Evolutionary conservation across 1,140 invertebrate species (phyloP).

Genomic region (Idris sp.): DNA sequence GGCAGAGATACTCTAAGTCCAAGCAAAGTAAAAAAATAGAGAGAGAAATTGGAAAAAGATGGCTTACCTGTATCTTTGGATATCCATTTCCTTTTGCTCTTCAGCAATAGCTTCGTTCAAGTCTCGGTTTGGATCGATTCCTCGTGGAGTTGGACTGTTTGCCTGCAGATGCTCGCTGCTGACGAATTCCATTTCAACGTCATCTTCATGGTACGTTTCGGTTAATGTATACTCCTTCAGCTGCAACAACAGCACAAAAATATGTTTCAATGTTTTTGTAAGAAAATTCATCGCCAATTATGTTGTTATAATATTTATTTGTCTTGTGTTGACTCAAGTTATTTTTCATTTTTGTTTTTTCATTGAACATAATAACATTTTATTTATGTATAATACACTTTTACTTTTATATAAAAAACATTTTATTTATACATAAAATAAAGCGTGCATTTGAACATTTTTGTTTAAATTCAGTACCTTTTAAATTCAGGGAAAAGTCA

Average conservation of each 20-base stretch:
- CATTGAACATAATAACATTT: too few species aligned
- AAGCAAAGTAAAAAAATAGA: too few species aligned
- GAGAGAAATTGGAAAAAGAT: too few species aligned
- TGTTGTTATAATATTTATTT: background rate
- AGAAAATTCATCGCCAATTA: too few species aligned
- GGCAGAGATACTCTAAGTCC: too few species aligned
- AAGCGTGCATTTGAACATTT: too few species aligned
- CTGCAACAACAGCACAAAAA: conserved; percentile 81
- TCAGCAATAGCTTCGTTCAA: conserved; percentile 87
- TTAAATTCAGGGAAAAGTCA: too few species aligned
- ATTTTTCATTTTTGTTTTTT: too few species aligned
- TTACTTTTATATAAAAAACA: too few species aligned
- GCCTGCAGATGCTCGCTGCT: conserved; percentile 83
- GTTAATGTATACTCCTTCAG: conserved; percentile 91
- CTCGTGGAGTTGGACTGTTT: conserved; percentile 81
- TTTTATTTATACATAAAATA: too few species aligned
- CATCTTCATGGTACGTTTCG: conserved; percentile 90
- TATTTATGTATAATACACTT: too few species aligned
- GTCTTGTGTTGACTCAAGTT: background rate
- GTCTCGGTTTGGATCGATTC: conserved; percentile 85
- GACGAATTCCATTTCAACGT: conserved; percentile 85
- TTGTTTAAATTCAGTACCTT: too few species aligned
- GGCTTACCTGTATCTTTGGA: conserved; percentile 76
- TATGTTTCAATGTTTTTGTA: background rate
- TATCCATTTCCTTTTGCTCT: conserved; percentile 83